Evolutionary conservation across 2,797 vertebrate genomes (phyloP).

Genomic region (Gadopsis bispinosus): DNA sequence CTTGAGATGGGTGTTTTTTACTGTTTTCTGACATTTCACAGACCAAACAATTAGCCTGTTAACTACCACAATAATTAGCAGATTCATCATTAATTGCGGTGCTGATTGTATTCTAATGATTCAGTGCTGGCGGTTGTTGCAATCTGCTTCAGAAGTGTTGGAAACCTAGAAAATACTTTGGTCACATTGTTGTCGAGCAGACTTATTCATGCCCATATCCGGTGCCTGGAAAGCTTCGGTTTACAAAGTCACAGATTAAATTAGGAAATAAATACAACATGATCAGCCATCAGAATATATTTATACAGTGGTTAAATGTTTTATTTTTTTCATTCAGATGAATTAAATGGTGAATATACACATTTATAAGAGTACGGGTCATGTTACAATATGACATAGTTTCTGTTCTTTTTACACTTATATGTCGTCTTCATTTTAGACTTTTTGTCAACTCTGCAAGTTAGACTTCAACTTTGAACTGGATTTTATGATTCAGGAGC

Average conservation of each 20-base stretch:
- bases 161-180: neutral
- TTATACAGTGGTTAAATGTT: neutral
- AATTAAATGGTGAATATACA: neutral
- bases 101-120: neutral
- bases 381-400: neutral
- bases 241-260: neutral
- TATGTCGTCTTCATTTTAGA: neutral
- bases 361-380: neutral
- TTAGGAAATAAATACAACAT: neutral
- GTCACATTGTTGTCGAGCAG: neutral
- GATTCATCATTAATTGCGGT: neutral
- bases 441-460: slow-evolving; percentile 19
- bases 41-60: neutral
- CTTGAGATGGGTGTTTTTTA: neutral
- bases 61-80: neutral
- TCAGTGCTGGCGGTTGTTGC: neutral
- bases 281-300: neutral
- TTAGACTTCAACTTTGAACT: slow-evolving; percentile 10
- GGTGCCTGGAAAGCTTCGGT: slow-evolving; percentile 5
- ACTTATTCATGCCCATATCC: neutral
- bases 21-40: neutral
- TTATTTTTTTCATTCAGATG: neutral
- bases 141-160: neutral
- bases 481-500: slow-evolving; percentile 2
- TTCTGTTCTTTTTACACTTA: neutral